Evolutionary conservation across 2,888 invertebrate genomes (phyloP).

Genomic region (Drosophila melanosoma): DNA sequence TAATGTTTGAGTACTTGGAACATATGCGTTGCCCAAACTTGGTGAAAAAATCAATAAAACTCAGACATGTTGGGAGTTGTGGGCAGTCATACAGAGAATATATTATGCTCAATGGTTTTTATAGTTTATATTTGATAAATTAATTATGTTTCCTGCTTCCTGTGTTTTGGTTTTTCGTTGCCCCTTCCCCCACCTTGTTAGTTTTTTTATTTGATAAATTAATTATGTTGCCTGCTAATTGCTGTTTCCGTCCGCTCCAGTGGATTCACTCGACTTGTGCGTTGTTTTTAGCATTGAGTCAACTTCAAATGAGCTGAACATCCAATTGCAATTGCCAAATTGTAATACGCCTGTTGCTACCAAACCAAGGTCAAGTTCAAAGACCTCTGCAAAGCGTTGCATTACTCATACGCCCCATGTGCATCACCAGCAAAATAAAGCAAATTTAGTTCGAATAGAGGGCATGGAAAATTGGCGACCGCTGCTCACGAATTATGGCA

Average conservation of each 20-base stretch:
- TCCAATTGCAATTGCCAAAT: constrained; percentile 12
- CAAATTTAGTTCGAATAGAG: constrained; percentile 14
- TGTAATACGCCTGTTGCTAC: constrained; percentile 40
- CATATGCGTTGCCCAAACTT: constrained; percentile 46
- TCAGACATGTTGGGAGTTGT: constrained; percentile 13
- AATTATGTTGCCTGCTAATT: constrained; percentile 57
- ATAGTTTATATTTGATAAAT: no score
- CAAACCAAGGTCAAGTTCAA: constrained; percentile 18
- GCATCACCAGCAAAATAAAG: background rate
- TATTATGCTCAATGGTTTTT: background rate
- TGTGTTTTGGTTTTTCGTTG: background rate
- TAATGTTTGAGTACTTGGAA: constrained; percentile 35
- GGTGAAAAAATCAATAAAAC: constrained; percentile 47
- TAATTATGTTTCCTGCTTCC: background rate
- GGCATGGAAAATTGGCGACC: constrained; percentile 13
- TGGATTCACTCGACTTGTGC: constrained; percentile 7
- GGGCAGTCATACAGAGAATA: background rate
- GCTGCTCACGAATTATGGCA: constrained; percentile 56
- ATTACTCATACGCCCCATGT: constrained; percentile 34
- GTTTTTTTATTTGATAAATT: constrained; percentile 48
- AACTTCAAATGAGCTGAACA: constrained; percentile 36
- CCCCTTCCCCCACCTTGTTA: constrained; percentile 20
- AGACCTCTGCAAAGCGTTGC: background rate
- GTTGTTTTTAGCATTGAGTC: constrained; percentile 26
- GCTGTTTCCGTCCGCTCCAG: constrained; percentile 43